Base-by-base conservation (phyloP, 2,797 vertebrate genomes). In the Rhynchonycteris naso region DNA sequence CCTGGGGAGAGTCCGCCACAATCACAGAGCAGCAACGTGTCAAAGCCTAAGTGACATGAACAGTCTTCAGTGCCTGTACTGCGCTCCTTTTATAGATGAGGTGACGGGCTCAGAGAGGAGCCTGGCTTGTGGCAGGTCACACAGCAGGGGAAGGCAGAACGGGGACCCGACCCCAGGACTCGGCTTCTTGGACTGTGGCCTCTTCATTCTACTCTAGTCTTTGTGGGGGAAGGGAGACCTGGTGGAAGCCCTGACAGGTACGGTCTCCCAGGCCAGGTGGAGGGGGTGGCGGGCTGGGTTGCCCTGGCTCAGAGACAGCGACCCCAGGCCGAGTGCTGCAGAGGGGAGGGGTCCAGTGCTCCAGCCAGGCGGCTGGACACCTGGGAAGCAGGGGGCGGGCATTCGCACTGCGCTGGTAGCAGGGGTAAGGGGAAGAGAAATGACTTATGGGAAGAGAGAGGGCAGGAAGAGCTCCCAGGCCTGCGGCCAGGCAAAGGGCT, bases 271-370 rank as follows among this genome's bases (percentile, higher is more conserved):
- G 76, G 43, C 50, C 43, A 26, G 28, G 82, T 56, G 35, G 47
- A 74, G 82, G 86, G 71, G 90, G 75, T 10, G 47, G 82, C 1
- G 1, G 92, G 79, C 71, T n/a, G 43, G 54, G 83, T 58, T 18
- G 15, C 52, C 52, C 89, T 91, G 93, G 95, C 71, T 97, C 95
- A 93, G 38, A n/a, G 0, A 76, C 81, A 72, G 72, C 65, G 75
- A 59, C 43, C 47, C 63, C 30, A 68, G 74, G 58, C 79, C 78
- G 59, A 75, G 58, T 30, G 72, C 58, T 61, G 61, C 9, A 0
- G 47, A 11, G 50, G 75, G 47, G 63, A 83, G 54, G 19, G 54
- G 66, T n/a, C 61, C 50, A 68, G 75, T 9, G 1, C 68, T 50
- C 1, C 14, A 13, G 28, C 61, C 54, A n/a, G n/a, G 47, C 0